phyloP scores from a whole-genome alignment of 2,888 invertebrate species.

The Stenodema calcarata region DNA sequence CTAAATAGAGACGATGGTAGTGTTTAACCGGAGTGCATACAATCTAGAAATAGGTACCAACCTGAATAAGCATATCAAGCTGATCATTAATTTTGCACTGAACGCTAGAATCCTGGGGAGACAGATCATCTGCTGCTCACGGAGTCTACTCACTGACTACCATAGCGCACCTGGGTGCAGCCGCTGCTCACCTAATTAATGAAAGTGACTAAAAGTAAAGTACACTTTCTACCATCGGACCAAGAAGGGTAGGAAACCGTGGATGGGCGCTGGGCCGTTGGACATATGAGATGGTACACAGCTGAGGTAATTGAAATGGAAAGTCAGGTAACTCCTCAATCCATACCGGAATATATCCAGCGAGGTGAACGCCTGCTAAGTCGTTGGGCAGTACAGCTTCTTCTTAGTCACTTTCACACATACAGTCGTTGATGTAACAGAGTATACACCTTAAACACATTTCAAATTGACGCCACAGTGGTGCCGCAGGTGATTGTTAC shows the following conservation, averaged over 20 bases:
- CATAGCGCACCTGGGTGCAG: neutral
- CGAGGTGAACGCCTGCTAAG: too few relatives aligned
- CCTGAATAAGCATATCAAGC: slow-evolving; percentile 24
- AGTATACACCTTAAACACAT: too few relatives aligned
- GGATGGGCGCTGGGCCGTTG: neutral
- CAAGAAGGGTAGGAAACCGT: neutral
- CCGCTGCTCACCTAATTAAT: neutral
- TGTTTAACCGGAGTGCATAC: neutral
- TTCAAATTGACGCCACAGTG: too few relatives aligned
- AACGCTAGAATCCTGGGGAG: neutral
- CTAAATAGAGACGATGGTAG: too few relatives aligned
- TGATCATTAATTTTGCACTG: slow-evolving; percentile 20
- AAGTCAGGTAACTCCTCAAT: neutral
- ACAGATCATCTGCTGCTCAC: neutral
- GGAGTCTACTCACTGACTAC: neutral
- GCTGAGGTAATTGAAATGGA: neutral
- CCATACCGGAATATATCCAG: too few relatives aligned
- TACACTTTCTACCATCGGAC: neutral
- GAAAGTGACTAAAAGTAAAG: neutral
- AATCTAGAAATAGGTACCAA: neutral
- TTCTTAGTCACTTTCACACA: too few relatives aligned
- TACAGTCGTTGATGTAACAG: too few relatives aligned
- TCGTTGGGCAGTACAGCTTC: too few relatives aligned
- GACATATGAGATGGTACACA: neutral
- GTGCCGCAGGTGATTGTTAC: too few relatives aligned